A percentile compares a stretch with the other conserved stretches of the same genome.
phyloP scores from a whole-genome alignment of 2,888 invertebrate species.

The Polyommatus iphigenia region DNA sequence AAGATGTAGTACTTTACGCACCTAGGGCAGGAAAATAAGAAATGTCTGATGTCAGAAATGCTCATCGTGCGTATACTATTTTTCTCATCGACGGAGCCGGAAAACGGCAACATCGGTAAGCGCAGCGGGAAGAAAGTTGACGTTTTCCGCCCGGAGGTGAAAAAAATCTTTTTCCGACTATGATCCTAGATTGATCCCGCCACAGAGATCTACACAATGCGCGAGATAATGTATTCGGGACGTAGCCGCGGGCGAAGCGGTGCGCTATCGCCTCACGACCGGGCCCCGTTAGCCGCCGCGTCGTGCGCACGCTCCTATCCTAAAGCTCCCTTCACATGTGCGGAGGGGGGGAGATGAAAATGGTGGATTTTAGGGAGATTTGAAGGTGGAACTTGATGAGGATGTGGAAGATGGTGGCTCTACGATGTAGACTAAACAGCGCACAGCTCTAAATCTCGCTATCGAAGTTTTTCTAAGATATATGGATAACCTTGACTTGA shows the following conservation, averaged over 20 bases:
- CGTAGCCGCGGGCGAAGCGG: background rate
- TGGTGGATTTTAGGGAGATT: background rate
- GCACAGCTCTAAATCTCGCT: too few relatives aligned
- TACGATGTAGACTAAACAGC: background rate
- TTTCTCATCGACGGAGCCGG: too few relatives aligned
- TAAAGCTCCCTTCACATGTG: background rate
- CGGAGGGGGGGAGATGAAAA: background rate
- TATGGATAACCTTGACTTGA: too few relatives aligned
- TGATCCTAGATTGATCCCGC: background rate
- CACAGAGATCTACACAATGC: background rate
- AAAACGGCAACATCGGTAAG: too few relatives aligned
- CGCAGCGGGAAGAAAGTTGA: too few relatives aligned
- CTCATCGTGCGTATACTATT: too few relatives aligned
- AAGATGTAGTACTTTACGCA: too few relatives aligned
- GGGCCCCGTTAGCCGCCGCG: conserved; percentile 12
- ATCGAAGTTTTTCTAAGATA: too few relatives aligned
- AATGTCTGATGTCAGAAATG: too few relatives aligned
- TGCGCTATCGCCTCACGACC: conserved; percentile 21
- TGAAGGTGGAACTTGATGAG: background rate
- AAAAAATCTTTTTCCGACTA: background rate
- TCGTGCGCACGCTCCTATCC: background rate
- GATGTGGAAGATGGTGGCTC: background rate
- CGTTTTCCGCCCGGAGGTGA: too few relatives aligned
- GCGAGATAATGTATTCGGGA: conserved; percentile 11
- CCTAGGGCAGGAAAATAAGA: too few relatives aligned